A percentile compares a stretch with the other conserved stretches of the same genome.
Evolutionary conservation across 2,113 vertebrate species (phyloP).

Genomic region (Periophthalmus modestus): DNA sequence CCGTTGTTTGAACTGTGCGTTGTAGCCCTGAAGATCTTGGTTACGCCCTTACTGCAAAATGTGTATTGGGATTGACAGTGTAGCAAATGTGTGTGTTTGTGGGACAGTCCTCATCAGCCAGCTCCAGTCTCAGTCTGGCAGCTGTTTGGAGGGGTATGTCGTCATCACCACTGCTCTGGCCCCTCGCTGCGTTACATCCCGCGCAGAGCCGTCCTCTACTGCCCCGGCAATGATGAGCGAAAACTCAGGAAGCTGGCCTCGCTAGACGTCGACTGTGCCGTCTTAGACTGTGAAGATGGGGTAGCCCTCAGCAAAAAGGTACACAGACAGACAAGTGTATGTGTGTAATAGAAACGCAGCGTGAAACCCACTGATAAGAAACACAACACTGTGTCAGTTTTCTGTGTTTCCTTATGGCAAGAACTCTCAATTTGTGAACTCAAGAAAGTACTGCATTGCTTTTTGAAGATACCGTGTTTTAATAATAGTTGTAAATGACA

Average conservation of each 20-base stretch:
- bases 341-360: conserved; percentile 11
- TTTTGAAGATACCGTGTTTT: background rate
- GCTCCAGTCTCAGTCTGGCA: conserved; percentile 51
- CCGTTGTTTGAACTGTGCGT: no score
- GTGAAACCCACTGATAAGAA: background rate
- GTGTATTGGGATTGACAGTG: conserved; percentile 59
- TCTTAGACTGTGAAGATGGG: conserved; percentile 96
- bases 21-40: no score
- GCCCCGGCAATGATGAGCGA: conserved; percentile 91
- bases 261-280: conserved; percentile 89
- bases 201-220: conserved; percentile 92
- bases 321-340: conserved; percentile 34
- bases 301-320: conserved; percentile 96
- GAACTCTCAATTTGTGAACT: background rate
- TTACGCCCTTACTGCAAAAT: no score
- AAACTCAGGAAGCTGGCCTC: conserved; percentile 91
- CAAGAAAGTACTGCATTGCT: background rate
- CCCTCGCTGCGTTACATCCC: conserved; percentile 83
- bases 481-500: no score
- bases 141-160: conserved; percentile 38
- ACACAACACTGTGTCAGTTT: conserved; percentile 18
- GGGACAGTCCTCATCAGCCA: no score
- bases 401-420: background rate
- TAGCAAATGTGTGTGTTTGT: no score
- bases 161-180: conserved; percentile 63